Conservation (phyloP, 2,888 invertebrate genomes). For the Gasteruption jaculator region DNA sequence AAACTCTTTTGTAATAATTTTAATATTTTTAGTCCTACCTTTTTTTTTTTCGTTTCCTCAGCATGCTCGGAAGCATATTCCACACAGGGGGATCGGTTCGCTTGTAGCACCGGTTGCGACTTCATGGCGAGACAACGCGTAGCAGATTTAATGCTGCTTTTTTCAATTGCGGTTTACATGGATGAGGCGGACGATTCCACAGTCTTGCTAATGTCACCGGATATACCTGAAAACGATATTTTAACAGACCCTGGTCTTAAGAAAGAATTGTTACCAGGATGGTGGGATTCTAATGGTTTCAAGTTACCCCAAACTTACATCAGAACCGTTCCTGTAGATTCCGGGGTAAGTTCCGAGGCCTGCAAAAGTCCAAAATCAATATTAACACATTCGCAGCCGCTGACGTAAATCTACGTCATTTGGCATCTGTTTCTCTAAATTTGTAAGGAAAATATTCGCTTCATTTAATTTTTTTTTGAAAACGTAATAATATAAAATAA, state of each 20-base stretch:
- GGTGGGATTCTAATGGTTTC: constrained; percentile 46
- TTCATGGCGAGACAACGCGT: constrained; percentile 40
- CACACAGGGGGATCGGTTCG: constrained; percentile 30
- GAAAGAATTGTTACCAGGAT: constrained; percentile 43
- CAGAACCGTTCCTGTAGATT: constrained; percentile 43
- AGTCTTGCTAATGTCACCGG: constrained; percentile 38
- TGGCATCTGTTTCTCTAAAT: too few species aligned
- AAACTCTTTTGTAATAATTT: constrained; percentile 3
- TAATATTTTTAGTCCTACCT: constrained; percentile 19
- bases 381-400: too few species aligned
- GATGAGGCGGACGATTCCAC: constrained; percentile 37
- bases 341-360: constrained; percentile 35
- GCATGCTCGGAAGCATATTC: constrained; percentile 46
- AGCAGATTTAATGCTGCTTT: constrained; percentile 32
- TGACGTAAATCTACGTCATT: too few species aligned
- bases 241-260: constrained; percentile 42
- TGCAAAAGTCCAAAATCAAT: constrained; percentile 7
- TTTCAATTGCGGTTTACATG: constrained; percentile 34
- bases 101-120: constrained; percentile 40
- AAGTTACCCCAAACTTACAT: constrained; percentile 46
- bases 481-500: too few species aligned
- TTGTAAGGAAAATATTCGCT: too few species aligned
- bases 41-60: too few species aligned
- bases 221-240: constrained; percentile 43
- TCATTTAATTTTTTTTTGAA: too few species aligned